Percentiles rank a stretch among this genome's conserved stretches.
phyloP scores from a whole-genome alignment of 2,797 vertebrate species.

The Semotilus atromaculatus region DNA sequence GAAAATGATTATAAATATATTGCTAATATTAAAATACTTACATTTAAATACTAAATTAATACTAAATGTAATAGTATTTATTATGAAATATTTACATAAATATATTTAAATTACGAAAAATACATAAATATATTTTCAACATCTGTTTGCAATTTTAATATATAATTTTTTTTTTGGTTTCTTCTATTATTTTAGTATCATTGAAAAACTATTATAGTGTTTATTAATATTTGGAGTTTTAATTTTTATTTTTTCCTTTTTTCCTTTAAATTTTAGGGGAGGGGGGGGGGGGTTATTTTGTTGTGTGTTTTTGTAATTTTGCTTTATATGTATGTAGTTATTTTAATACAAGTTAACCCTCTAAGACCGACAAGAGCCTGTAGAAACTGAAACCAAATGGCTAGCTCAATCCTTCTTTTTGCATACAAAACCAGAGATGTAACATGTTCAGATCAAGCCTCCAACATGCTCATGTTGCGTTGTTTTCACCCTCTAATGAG shows the following conservation, averaged over 20 bases:
- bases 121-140: background rate
- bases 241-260: background rate
- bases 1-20: background rate
- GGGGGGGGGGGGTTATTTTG: no score
- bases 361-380: no score
- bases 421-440: no score
- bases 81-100: background rate
- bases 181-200: background rate
- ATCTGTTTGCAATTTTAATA: background rate
- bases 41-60: background rate
- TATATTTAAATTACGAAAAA: background rate
- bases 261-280: no score
- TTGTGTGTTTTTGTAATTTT: no score
- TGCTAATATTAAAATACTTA: background rate
- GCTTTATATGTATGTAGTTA: background rate
- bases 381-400: no score
- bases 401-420: no score
- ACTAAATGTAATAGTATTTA: background rate
- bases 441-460: no score
- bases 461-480: no score
- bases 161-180: background rate
- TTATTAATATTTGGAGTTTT: background rate
- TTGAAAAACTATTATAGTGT: background rate
- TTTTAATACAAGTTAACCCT: background rate
- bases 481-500: no score